Evolutionary conservation across 2,888 invertebrate species (phyloP).

Genomic region (Quadriops clusia): DNA sequence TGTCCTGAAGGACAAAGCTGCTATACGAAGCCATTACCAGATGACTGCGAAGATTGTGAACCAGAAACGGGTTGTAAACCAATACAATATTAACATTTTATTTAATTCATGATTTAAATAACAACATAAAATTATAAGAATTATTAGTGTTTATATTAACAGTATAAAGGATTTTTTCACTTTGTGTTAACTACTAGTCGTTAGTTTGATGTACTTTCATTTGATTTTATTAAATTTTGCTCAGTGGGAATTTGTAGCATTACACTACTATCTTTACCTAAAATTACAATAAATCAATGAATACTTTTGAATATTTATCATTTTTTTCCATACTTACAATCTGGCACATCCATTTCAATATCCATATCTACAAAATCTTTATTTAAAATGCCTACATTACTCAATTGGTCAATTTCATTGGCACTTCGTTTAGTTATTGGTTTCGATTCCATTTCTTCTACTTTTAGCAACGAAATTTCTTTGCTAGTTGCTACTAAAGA

Average conservation of each 20-base stretch:
- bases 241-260: slow-evolving; percentile 10
- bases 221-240: slow-evolving; percentile 2
- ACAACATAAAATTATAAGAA: no score
- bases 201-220: background rate
- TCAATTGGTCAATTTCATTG: slow-evolving; percentile 11
- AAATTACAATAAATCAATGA: slow-evolving; percentile 14
- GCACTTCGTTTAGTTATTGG: slow-evolving; percentile 1
- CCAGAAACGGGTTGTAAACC: slow-evolving; percentile 18
- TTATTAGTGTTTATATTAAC: no score
- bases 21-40: slow-evolving; percentile 22
- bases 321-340: slow-evolving; percentile 15
- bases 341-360: slow-evolving; percentile 20
- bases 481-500: no score
- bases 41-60: slow-evolving; percentile 20
- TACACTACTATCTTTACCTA: slow-evolving; percentile 18
- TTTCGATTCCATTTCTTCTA: no score
- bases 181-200: no score
- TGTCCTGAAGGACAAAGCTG: slow-evolving; percentile 29
- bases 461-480: no score
- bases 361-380: slow-evolving; percentile 21
- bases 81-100: no score
- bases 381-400: no score
- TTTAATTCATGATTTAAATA: no score
- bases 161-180: no score
- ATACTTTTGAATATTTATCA: background rate